A percentile compares a stretch with the other conserved stretches of the same genome.
Conservation (phyloP, 2,888 invertebrate species). For the Silvanus unidentatus region DNA sequence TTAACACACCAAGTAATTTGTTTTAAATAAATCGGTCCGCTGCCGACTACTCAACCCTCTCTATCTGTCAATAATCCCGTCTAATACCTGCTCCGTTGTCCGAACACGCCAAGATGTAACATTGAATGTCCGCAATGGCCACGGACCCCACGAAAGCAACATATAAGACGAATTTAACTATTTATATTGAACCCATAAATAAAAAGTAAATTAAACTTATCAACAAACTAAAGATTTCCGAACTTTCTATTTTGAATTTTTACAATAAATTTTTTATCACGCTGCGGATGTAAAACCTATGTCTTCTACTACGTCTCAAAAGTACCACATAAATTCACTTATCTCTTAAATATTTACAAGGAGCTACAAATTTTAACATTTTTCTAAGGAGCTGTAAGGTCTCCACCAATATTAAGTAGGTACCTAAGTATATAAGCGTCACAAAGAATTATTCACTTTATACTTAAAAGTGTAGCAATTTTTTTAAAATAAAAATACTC, state of each 20-base stretch:
- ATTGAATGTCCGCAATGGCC: too few relatives aligned
- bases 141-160: too few relatives aligned
- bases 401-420: too few relatives aligned
- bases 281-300: slow-evolving; percentile 11
- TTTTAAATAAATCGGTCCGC: background rate
- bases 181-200: slow-evolving; percentile 17
- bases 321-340: slow-evolving; percentile 11
- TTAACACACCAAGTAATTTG: background rate
- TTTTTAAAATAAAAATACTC: too few relatives aligned
- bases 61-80: too few relatives aligned
- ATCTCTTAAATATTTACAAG: slow-evolving; percentile 19
- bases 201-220: slow-evolving; percentile 16
- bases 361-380: background rate
- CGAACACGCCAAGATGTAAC: too few relatives aligned
- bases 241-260: slow-evolving; percentile 13
- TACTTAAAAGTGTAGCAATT: too few relatives aligned
- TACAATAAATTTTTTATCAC: slow-evolving; percentile 15
- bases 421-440: too few relatives aligned
- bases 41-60: too few relatives aligned
- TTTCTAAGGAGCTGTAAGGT: too few relatives aligned
- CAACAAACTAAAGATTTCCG: slow-evolving; percentile 8
- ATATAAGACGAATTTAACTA: background rate
- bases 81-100: too few relatives aligned
- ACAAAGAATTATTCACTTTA: too few relatives aligned
- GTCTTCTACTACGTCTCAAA: slow-evolving; percentile 18